Conservation (phyloP, 2,113 vertebrate genomes). For the Etheostoma cragini region DNA sequence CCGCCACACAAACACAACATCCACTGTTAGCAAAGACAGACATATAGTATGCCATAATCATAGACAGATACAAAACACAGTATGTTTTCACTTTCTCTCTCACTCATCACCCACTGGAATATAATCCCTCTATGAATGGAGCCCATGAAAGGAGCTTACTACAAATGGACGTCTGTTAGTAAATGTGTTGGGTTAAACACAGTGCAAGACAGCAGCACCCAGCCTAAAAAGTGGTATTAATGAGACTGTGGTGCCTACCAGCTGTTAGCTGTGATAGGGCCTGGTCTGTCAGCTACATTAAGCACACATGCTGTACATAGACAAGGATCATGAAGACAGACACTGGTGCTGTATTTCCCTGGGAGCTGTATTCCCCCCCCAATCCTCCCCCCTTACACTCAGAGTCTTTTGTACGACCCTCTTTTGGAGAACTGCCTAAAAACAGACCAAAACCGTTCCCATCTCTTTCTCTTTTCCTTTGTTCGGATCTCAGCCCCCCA, state of each 20-base stretch:
- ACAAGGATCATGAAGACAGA: constrained; percentile 8
- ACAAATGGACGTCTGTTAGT: constrained; percentile 54
- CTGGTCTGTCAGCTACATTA: constrained; percentile 19
- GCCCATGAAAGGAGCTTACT: constrained; percentile 43
- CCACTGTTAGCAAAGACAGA: background rate
- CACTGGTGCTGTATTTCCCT: constrained; percentile 41
- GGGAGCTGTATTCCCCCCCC: constrained; percentile 37
- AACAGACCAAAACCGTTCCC: constrained; percentile 32
- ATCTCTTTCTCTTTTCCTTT: constrained; percentile 36
- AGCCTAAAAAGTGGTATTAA: constrained; percentile 46
- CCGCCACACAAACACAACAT: background rate
- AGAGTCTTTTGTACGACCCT: constrained; percentile 56
- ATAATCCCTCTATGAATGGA: constrained; percentile 67
- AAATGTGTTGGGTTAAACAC: constrained; percentile 20
- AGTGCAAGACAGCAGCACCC: constrained; percentile 37
- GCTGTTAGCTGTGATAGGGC: constrained; percentile 41
- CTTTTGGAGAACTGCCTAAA: constrained; percentile 54
- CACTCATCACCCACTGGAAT: constrained; percentile 29
- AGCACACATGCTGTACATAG: constrained; percentile 24
- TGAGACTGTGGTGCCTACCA: constrained; percentile 48
- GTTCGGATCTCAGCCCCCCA: background rate
- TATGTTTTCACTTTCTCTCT: constrained; percentile 35
- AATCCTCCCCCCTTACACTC: background rate
- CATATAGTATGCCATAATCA: background rate
- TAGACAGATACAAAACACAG: constrained; percentile 11